Base-by-base conservation (phyloP, 2,888 invertebrate species). In the Carpatolechia fugitivella region DNA sequence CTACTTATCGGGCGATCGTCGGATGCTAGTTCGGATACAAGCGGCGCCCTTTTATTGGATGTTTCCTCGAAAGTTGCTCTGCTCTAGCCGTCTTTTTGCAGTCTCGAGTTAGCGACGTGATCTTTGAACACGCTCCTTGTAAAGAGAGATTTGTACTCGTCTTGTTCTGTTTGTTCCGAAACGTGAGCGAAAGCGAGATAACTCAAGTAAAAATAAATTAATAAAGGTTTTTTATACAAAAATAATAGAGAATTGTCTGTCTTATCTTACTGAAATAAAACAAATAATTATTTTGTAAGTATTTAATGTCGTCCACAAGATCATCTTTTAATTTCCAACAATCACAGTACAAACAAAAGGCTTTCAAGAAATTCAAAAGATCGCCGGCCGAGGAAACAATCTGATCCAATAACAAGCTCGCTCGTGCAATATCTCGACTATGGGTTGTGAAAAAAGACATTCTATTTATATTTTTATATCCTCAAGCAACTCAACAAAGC, bases 381-480 rank as follows among this genome's bases (percentile, higher is more conserved):
- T 36, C 13, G 24, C 30, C 16, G 40, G 10, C 62, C 57, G 64
- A 66, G 67, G 63, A 68, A 73, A 77, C 70, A 78, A 75, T 74
- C 78, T 69, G 60, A 69, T 68, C 64, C 69, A 74, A 80, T 76
- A 72, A 67, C 63, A 65, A 64, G 62, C 56, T 55, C 57, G 61
- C 57, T 63, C 59, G 60, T 53, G 60, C 54, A 66, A 65, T 65
- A 68, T 60, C 58, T 60, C 61, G 53, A 65, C 65, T 63, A 64
- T 60, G 60, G 61, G 62, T 61, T 56, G 66, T 62, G 64, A 71
- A 74, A 51, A 70, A 74, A 74, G 71, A 70, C 72, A 72, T 78
- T 78, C 74, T 83, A 80, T 72, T 78, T 85, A 82, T 82, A 79
- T 83, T 80, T 80, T 79, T 70, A 72, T 79, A 76, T 69, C 74